phyloP scores from a whole-genome alignment of 2,888 invertebrate genomes.

The Leptopterna dolabrata region DNA sequence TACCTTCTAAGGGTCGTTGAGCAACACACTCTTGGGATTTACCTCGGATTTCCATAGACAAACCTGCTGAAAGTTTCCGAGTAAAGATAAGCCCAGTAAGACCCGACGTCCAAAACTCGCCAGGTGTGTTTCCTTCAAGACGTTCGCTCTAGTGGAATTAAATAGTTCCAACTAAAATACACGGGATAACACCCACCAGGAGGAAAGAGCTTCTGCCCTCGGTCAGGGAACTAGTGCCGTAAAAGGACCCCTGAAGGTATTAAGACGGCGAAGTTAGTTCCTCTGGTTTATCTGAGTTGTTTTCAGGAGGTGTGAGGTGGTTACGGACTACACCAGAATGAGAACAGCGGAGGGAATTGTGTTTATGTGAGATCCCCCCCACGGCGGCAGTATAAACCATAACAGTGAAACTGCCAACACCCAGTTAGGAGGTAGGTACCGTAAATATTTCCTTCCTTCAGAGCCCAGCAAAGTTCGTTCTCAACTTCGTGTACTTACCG shows the following conservation, averaged over 20 bases:
- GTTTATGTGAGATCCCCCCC: slow-evolving; percentile 37
- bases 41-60: neutral
- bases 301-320: neutral
- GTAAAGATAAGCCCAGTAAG: neutral
- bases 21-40: too few relatives aligned
- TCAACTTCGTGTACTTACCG: neutral
- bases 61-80: neutral
- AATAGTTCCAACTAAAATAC: neutral
- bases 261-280: slow-evolving; percentile 1
- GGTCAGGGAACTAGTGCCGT: neutral
- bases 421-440: slow-evolving; percentile 35
- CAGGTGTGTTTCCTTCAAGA: neutral
- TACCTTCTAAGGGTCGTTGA: too few relatives aligned
- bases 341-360: slow-evolving; percentile 31
- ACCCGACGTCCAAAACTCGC: neutral
- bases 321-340: neutral
- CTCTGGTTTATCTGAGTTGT: slow-evolving; percentile 2
- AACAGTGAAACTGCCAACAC: slow-evolving; percentile 47
- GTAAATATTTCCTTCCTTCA: slow-evolving; percentile 30
- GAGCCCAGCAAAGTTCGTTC: neutral
- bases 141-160: neutral
- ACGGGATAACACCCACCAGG: neutral
- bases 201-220: neutral
- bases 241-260: neutral
- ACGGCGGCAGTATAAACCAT: slow-evolving; percentile 35